Evolutionary conservation across 92 coral and sea anemone species (phyloP).

Genomic region (Epizoanthus stellaris): DNA sequence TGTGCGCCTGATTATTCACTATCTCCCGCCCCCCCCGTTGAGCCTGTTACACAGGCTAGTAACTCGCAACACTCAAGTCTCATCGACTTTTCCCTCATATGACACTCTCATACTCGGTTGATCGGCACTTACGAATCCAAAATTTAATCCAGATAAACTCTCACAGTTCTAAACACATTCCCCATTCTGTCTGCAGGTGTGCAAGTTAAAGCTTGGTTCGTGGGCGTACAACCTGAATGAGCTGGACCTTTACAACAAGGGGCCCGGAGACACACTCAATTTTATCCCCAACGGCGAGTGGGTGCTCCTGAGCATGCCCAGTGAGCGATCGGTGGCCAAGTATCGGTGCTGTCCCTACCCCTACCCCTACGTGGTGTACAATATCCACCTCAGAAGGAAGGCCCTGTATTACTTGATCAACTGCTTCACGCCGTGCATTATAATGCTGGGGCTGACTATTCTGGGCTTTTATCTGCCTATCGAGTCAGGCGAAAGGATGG

Average conservation of each 20-base stretch:
- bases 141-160: no score
- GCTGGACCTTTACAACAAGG: conserved; percentile 72
- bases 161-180: no score
- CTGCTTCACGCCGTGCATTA: conserved; percentile 88
- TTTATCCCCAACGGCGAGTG: conserved; percentile 89
- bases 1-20: no score
- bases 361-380: conserved; percentile 73
- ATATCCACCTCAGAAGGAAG: conserved; percentile 79
- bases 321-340: conserved; percentile 69
- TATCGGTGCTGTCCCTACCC: conserved; percentile 88
- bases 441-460: conserved; percentile 84
- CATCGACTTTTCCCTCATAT: no score
- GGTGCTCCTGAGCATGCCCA: conserved; percentile 83
- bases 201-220: conserved; percentile 81
- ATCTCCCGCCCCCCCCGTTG: no score
- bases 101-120: no score
- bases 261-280: conserved; percentile 79
- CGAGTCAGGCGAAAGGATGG: conserved; percentile 92
- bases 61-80: no score
- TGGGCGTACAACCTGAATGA: conserved; percentile 83
- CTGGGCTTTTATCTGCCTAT: conserved; percentile 82
- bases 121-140: no score
- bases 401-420: conserved; percentile 83
- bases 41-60: no score
- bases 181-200: conserved; percentile 54